Base-by-base conservation (phyloP, 92 coral and sea anemone genomes). In the Umimayanthus chanpuru region DNA sequence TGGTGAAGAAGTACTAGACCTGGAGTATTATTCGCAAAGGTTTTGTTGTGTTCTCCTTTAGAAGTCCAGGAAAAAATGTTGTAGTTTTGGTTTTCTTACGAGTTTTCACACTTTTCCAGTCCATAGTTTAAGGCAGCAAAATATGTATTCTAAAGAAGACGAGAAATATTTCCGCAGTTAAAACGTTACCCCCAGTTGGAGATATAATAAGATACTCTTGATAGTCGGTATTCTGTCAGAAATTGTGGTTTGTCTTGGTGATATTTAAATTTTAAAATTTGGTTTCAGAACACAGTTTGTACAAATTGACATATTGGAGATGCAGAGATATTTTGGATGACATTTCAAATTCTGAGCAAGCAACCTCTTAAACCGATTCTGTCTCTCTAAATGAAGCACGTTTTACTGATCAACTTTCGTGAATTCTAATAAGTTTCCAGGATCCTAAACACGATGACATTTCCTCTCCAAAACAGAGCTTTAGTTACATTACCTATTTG, bases 121-220 rank as follows among this genome's bases (percentile, higher is more conserved):
- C 73, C 73, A 68, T 68, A 68, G 25, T 68, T 68, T n/a, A 68
- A 4, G 73, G 73, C 73, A 68, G 73, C 73, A 28, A 68, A 68
- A 68, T n/a, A 6, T 65, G 16, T 0, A 68, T 21, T 68, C 73
- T 28, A 68, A 68, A 68, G 18, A 68, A 68, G 32, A 5, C 73
- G 30, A 28, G 73, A 68, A 68, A 68, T 68, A 68, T 68, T 68
- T 68, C 73, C 4, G 5, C 26, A 16, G 3, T 65, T 65, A 65
- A 14, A 65, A 65, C 71, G 21, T 10, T n/a, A 65, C 73, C 73
- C 32, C 32, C 73, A 66, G 72, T 21, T 66, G 29, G 72, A 66
- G 72, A 66, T 66, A 15, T 66, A 66, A 2, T 15, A 66, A 66
- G 29, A 20, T 28, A 66, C 72, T 3, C 14, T 65, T 10, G 14